These are phyloP conservation scores for Leuciscus waleckii DNA, from an alignment of 2,797 vertebrate species.

Conservation along the genomic window DNA sequence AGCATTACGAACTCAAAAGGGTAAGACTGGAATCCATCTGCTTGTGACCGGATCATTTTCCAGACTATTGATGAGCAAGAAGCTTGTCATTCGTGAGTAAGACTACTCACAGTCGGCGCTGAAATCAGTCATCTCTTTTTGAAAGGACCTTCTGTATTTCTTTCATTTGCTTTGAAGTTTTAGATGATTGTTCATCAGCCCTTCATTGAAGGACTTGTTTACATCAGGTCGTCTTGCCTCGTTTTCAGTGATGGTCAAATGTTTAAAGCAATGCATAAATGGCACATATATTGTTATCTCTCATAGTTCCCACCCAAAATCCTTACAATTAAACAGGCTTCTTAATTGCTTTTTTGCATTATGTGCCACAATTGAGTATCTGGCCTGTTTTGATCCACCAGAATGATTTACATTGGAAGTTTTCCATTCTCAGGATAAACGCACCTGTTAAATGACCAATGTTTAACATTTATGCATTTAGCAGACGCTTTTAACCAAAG, in stretches of 20 bases:
- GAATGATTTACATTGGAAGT: background rate
- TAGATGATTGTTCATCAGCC: background rate
- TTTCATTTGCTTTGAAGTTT: background rate
- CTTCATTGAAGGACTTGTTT: background rate
- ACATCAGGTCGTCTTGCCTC: too few species aligned
- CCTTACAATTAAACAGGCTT: background rate
- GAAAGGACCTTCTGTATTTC: background rate
- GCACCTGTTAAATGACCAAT: background rate
- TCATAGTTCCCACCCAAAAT: background rate
- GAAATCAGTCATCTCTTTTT: background rate
- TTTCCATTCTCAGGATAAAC: background rate
- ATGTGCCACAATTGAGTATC: background rate
- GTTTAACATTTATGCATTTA: background rate
- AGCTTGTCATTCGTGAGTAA: constrained; percentile 10
- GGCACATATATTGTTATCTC: background rate
- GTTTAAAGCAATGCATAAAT: background rate
- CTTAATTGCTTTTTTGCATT: background rate
- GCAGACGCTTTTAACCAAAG: background rate
- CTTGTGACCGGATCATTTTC: background rate
- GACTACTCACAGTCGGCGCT: background rate
- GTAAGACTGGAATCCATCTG: background rate
- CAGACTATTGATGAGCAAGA: constrained; percentile 16
- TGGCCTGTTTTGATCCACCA: background rate
- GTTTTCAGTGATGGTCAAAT: background rate
- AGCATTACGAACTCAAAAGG: background rate